phyloP scores from a whole-genome alignment of 2,113 vertebrate genomes.

The Synodontis membranacea region DNA sequence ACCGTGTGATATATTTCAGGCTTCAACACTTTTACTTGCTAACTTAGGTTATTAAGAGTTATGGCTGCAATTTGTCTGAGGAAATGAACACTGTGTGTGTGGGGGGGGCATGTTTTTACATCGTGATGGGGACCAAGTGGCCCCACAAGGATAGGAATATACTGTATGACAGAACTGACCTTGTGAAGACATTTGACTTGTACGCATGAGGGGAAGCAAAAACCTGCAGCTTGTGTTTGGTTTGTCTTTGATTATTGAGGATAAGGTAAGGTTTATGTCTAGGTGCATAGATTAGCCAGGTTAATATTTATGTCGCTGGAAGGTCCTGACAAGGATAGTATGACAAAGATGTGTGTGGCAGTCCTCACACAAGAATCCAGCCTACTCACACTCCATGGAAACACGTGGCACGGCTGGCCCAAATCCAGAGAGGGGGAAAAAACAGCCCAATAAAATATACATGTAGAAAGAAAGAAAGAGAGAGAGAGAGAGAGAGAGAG shows the following conservation, averaged over 20 bases:
- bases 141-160: constrained; percentile 1
- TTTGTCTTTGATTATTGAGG: neutral
- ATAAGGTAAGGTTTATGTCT: neutral
- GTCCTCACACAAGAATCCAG: neutral
- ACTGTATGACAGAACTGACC: too few species aligned
- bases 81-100: constrained; percentile 6
- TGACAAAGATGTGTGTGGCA: neutral
- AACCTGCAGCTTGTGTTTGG: neutral
- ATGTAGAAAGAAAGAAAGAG: constrained; percentile 10
- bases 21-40: constrained; percentile 27
- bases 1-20: constrained; percentile 25
- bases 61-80: constrained; percentile 18
- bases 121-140: neutral
- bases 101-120: neutral
- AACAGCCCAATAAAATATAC: constrained; percentile 42
- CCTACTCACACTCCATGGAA: neutral
- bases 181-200: neutral
- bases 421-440: constrained; percentile 12
- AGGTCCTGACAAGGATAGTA: neutral
- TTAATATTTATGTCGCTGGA: neutral
- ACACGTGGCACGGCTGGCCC: constrained; percentile 23
- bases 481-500: neutral
- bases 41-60: constrained; percentile 26
- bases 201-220: neutral
- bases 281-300: neutral